Evolutionary conservation across 2,888 invertebrate genomes (phyloP), one percentile per base, ranked within the genome.

Genomic region (Syritta pipiens): DNA sequence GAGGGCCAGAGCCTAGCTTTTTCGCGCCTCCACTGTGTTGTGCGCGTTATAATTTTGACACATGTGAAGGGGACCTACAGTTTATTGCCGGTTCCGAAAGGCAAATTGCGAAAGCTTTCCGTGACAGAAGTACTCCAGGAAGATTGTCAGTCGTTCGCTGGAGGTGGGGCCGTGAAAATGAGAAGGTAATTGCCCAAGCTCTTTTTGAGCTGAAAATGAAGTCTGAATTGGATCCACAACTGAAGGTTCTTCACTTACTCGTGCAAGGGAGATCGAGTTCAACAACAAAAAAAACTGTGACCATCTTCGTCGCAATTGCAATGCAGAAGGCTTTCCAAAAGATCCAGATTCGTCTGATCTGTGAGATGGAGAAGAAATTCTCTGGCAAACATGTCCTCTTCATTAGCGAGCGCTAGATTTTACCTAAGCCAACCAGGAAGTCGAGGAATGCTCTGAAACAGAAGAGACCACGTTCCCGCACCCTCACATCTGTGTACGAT

Each of bases 321-420:
- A 98, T 98, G 90, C 91, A 99, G 90, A 97, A 96, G 90, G 94
- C 94, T 75, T 99, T 98, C 93, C 99, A 99, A 90, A 99, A 98
- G 90, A 95, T 99, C 84, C 99, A 99, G 90, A 95, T 95, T 83
- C 93, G 98, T 83, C 91, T 99, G 85, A 98, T 99, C 44, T 94
- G 99, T 85, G 99, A 99, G 89, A 90, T 99, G 86, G 99, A 99
- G 89, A 99, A 99, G 94, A 99, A 99, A 89, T 98, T 99, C 91
- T 97, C 97, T 85, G 99, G 99, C 82, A 98, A 97, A 89, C 98
- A 99, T 88, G 98, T 99, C 7, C 97, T 99, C 83, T 97, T 99
- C 88, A 93, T 99, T 86, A 99, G 98, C 37, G 96, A 99, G 91
- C 94, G 99, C 86, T 97, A 97, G 89, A 99, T 99, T 88, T 92